Evolutionary conservation across 2,797 vertebrate species (phyloP).

Genomic region (Vultur gryphus): DNA sequence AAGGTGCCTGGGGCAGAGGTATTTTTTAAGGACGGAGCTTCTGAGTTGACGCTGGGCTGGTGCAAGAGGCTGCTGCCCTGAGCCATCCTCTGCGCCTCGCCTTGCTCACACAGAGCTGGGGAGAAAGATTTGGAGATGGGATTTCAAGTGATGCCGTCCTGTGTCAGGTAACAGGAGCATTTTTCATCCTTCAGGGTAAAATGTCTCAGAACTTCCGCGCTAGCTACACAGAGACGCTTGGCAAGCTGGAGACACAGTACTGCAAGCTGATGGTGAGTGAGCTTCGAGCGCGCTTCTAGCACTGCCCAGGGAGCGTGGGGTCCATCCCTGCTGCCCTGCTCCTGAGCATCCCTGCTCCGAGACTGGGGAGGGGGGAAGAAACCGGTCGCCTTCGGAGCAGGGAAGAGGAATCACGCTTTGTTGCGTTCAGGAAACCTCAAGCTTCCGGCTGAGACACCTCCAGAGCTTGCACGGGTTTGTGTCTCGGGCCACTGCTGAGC

Average conservation of each 20-base stretch:
- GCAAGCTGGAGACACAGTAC: conserved; percentile 94
- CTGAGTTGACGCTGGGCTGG: background rate
- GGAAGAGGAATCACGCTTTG: background rate
- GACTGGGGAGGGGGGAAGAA: background rate
- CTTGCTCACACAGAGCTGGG: background rate
- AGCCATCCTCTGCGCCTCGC: background rate
- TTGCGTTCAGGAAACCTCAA: conserved; percentile 88
- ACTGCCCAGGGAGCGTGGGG: fast-evolving
- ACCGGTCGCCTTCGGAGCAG: fast-evolving
- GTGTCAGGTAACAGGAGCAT: fast-evolving
- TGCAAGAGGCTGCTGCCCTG: background rate
- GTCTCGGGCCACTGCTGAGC: conserved; percentile 89
- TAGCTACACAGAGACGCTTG: conserved; percentile 90
- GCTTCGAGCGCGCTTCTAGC: background rate
- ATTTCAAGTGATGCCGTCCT: fast-evolving
- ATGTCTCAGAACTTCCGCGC: conserved; percentile 90
- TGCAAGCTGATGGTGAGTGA: conserved; percentile 92
- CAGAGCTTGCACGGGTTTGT: conserved; percentile 92
- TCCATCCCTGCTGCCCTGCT: background rate
- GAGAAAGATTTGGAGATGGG: background rate
- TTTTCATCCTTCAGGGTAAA: conserved; percentile 76
- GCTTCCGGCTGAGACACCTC: conserved; percentile 89
- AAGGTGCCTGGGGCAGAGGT: background rate
- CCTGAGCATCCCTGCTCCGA: background rate
- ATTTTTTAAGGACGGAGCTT: background rate